Percentiles rank a stretch among this genome's conserved stretches.
Conservation (phyloP, 2,113 vertebrate genomes). For the Chloropsis cyanopogon region DNA sequence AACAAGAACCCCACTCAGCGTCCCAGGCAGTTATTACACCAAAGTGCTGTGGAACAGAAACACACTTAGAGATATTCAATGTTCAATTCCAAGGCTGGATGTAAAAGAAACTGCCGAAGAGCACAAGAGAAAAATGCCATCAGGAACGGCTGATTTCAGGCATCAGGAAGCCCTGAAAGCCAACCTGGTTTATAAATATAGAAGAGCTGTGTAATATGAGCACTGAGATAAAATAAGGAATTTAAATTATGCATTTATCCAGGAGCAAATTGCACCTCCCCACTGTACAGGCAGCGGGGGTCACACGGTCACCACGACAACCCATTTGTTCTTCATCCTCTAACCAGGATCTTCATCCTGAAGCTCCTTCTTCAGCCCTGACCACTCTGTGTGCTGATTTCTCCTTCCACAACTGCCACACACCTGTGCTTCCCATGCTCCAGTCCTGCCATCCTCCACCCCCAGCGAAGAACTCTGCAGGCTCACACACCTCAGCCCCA, state of each 20-base stretch:
- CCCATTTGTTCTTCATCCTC: neutral
- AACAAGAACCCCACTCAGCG: neutral
- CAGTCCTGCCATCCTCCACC: neutral
- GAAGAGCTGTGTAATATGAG: neutral
- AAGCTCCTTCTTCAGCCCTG: neutral
- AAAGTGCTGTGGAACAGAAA: neutral
- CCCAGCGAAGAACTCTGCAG: neutral
- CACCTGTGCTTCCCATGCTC: rapidly evolving
- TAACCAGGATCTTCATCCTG: neutral
- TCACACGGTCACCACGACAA: neutral
- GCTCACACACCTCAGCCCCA: neutral
- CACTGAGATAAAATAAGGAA: neutral
- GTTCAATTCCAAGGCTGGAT: neutral
- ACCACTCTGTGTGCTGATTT: neutral
- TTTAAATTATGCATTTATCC: constrained; percentile 3
- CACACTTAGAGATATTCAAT: neutral
- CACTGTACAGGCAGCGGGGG: neutral
- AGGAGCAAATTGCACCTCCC: neutral
- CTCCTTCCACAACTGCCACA: neutral
- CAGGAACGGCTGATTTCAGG: neutral
- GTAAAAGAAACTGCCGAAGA: neutral
- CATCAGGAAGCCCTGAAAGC: neutral
- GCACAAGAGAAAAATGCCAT: neutral
- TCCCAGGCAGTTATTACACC: constrained; percentile 14
- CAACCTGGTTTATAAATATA: neutral